These are phyloP conservation scores for Caenorhabditis briggsae DNA, from an alignment of 1,140 invertebrate genomes.

Conservation along the genomic window DNA sequence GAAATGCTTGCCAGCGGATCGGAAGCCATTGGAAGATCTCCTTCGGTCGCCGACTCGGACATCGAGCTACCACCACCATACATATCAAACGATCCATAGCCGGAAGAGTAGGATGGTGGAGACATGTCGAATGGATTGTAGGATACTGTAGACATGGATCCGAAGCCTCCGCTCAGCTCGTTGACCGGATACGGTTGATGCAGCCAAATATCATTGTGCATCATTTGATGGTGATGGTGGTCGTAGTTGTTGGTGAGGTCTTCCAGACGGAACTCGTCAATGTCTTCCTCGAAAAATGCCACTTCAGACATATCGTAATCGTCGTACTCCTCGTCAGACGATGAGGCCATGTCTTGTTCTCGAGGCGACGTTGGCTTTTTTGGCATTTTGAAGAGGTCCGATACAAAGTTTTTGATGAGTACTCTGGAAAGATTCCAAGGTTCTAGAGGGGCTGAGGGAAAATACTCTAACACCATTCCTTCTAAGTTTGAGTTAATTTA, in stretches of 20 bases:
- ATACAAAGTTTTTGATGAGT: conserved; percentile 58
- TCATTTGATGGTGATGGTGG: too few species aligned
- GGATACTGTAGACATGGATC: neutral
- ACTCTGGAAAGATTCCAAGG: conserved; percentile 26
- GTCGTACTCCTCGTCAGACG: conserved; percentile 31
- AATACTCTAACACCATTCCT: too few species aligned
- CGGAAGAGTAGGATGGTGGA: neutral
- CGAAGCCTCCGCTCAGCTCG: neutral
- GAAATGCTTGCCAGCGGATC: conserved; percentile 25
- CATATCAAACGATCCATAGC: conserved; percentile 5
- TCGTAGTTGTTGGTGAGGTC: conserved; percentile 10
- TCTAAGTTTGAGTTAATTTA: too few species aligned
- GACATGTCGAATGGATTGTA: neutral
- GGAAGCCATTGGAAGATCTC: neutral
- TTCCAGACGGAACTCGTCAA: conserved; percentile 31
- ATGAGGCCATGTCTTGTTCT: conserved; percentile 31
- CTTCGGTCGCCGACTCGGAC: conserved; percentile 40
- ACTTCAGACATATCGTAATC: conserved; percentile 26
- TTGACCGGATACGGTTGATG: conserved; percentile 2
- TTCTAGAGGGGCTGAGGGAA: neutral
- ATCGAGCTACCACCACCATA: conserved; percentile 34
- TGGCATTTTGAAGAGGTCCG: conserved; percentile 54
- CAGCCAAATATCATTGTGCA: neutral
- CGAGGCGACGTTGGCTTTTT: neutral
- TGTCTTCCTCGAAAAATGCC: conserved; percentile 6